These are phyloP conservation scores for Amphiprion clarkii DNA, from an alignment of 2,797 vertebrate species.

Conservation along the genomic window DNA sequence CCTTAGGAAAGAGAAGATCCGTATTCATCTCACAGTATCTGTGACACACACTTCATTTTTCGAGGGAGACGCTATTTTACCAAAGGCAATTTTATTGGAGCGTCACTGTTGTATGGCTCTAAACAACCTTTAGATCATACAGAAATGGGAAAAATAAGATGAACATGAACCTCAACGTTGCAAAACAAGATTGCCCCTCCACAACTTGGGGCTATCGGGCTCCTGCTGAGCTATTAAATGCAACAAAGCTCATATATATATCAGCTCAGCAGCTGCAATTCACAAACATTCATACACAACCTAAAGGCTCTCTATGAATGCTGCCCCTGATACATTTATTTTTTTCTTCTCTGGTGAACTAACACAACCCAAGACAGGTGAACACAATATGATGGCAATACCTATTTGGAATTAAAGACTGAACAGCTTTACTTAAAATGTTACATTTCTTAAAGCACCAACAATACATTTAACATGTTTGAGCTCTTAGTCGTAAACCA, in stretches of 20 bases:
- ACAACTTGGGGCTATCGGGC: constrained; percentile 49
- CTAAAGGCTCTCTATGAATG: constrained; percentile 65
- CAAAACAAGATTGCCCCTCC: constrained; percentile 64
- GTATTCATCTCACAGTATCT: constrained; percentile 48
- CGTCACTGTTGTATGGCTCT: constrained; percentile 45
- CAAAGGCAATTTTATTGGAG: constrained; percentile 30
- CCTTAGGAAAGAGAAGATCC: constrained; percentile 49
- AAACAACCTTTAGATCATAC: constrained; percentile 67
- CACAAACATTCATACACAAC: constrained; percentile 54
- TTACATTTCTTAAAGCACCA: background rate
- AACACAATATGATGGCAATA: constrained; percentile 20
- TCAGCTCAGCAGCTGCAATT: constrained; percentile 57
- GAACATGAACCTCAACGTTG: constrained; percentile 43
- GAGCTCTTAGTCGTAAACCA: background rate
- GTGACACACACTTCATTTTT: constrained; percentile 35
- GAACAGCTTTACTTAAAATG: background rate
- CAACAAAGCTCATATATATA: constrained; percentile 60
- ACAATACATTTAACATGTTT: background rate
- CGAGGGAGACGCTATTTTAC: constrained; percentile 17
- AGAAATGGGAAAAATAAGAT: constrained; percentile 63
- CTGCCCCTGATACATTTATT: constrained; percentile 55
- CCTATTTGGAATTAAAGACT: background rate
- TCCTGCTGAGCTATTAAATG: constrained; percentile 63
- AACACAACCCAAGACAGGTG: constrained; percentile 30
- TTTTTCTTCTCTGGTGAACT: constrained; percentile 15